Evolutionary conservation across 2,797 vertebrate genomes (phyloP), one percentile per base, ranked within the genome.

Genomic region (Oryzias dopingdopingensis): DNA sequence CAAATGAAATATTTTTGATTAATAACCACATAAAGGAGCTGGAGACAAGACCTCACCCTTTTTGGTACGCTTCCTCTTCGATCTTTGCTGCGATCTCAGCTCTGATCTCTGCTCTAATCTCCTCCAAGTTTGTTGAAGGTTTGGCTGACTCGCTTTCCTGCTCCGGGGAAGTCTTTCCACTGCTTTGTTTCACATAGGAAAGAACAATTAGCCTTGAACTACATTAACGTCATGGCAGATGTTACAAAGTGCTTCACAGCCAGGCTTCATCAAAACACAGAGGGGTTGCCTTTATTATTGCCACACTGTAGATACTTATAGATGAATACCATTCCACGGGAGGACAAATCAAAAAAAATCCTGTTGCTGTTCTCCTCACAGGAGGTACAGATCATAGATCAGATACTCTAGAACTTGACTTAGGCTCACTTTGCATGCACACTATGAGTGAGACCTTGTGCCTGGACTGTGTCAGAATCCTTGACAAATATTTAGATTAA

Each of bases 51-150:
- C 58, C 85, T 86, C 73, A 88, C 90, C 89, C 95, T 93, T 96
- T 98, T 72, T 93, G 95, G 82, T 94, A 98, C 0, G 92, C 92
- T 80, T 96, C 96, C 83, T 98, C 96, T 82, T 98, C 94, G 47
- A 95, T 93, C 90, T 94, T 97, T 61, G 94, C 91, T 89, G 94
- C 96, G 66, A 92, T 83, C 83, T 96, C 95, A 4, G 93, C 92
- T 77, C 77, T 93, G 79, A 92, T 90, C 86, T 96, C 94, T 1
- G 93, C 91, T 74, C 73, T 94, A 65, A 92, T 85, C 75, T 96
- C 94, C 72, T 96, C 95, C 42, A 88, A 46, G 70, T 87, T 91
- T 81, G 87, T 88, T 2, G 88, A 81, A 17, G 88, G 74, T 59
- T 92, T 86, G 69, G 77, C 72, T 2, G 92, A 80, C 57, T 95